Conservation (phyloP, 2,113 vertebrate species). For the Mastomys coucha region DNA sequence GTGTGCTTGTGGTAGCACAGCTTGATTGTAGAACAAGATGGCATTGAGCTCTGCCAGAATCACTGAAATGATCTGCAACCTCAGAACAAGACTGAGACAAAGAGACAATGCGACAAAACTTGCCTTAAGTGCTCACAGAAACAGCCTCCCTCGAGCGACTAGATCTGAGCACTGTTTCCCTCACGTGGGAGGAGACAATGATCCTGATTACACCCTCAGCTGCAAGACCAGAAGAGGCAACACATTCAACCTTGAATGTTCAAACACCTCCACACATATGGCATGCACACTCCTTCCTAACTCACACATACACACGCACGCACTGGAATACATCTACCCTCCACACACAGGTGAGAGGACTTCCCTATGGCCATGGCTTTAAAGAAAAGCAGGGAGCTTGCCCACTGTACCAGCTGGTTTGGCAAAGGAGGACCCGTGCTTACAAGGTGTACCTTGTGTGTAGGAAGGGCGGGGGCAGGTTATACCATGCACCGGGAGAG, state of each 20-base stretch:
- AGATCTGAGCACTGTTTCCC: background rate
- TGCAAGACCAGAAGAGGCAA: background rate
- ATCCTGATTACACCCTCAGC: background rate
- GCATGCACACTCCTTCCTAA: too few relatives aligned
- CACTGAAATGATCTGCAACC: background rate
- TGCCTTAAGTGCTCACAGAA: background rate
- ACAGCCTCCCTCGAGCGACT: background rate
- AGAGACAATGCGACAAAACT: background rate
- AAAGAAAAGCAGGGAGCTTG: background rate
- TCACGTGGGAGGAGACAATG: background rate
- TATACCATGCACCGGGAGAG: slow-evolving; percentile 3
- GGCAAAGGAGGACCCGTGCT: background rate
- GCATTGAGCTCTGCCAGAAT: background rate
- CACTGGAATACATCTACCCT: fast-evolving
- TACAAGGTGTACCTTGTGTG: background rate
- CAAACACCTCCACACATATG: too few relatives aligned
- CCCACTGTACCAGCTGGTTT: background rate
- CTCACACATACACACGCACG: fast-evolving
- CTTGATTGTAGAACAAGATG: background rate
- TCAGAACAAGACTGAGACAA: background rate
- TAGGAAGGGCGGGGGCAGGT: background rate
- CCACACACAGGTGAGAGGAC: background rate
- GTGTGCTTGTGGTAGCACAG: background rate
- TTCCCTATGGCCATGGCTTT: background rate
- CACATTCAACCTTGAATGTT: background rate